Percentiles rank a stretch among this genome's conserved stretches.
Evolutionary conservation across 2,888 invertebrate genomes (phyloP).

Genomic region (Phaonia tiefii): DNA sequence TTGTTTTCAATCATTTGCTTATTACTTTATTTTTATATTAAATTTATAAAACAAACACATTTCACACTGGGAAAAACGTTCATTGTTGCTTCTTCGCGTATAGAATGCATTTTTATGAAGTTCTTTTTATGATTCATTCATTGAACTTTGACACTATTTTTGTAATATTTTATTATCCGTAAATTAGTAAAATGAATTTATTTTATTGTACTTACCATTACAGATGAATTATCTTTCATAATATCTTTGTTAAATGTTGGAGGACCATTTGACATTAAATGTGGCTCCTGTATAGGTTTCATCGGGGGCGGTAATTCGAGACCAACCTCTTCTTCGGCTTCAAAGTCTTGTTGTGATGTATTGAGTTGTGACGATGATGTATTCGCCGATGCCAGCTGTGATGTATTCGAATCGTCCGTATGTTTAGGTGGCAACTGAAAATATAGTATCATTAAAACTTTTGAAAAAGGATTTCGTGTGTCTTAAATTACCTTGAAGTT

Average conservation of each 20-base stretch:
- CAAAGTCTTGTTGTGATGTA: conserved; percentile 76
- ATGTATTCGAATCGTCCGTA: conserved; percentile 77
- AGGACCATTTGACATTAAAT: conserved; percentile 80
- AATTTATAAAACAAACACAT: no score
- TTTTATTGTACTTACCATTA: conserved; percentile 82
- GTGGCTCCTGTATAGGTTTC: conserved; percentile 92
- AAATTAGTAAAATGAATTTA: no score
- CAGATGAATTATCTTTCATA: conserved; percentile 82
- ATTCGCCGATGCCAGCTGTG: conserved; percentile 78
- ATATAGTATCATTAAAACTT: conserved; percentile 37
- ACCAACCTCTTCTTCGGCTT: conserved; percentile 88
- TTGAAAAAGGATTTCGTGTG: neutral
- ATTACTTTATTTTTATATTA: no score
- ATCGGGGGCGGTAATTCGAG: conserved; percentile 96
- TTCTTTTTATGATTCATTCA: no score
- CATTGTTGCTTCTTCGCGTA: no score
- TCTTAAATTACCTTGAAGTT: conserved; percentile 86
- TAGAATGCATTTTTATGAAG: no score
- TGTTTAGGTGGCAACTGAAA: conserved; percentile 78
- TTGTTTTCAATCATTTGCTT: no score
- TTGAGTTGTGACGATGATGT: conserved; percentile 80
- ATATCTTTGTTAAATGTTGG: conserved; percentile 80
- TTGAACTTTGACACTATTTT: no score
- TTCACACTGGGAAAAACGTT: no score
- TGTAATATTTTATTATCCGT: no score